These are phyloP conservation scores for Planococcus citri DNA, from an alignment of 1,140 invertebrate genomes.

Conservation along the genomic window DNA sequence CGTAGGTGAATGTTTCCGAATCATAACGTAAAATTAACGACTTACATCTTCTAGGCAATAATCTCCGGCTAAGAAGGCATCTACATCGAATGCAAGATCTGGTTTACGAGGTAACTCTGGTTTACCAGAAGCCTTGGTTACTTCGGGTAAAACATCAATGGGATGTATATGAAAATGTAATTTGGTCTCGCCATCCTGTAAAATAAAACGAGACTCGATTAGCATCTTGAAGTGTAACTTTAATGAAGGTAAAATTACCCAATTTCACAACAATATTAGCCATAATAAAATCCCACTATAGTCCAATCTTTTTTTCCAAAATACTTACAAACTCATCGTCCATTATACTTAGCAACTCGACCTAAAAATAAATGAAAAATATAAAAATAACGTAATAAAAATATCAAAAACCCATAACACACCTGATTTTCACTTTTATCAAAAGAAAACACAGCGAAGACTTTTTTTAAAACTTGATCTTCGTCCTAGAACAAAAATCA, in stretches of 20 bases:
- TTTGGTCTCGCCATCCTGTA: background rate
- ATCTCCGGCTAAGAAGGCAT: conserved; percentile 67
- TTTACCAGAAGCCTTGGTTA: background rate
- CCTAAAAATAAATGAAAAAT: background rate
- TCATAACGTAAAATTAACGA: background rate
- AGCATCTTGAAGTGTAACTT: no score
- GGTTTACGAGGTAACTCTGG: background rate
- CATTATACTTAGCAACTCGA: background rate
- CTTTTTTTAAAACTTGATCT: conserved; percentile 43
- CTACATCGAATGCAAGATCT: conserved; percentile 35
- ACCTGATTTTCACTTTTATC: conserved; percentile 49
- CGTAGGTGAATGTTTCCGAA: background rate
- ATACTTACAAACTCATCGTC: background rate
- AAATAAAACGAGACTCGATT: no score
- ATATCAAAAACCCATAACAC: conserved; percentile 32
- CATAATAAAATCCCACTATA: no score
- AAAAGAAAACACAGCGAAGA: conserved; percentile 51
- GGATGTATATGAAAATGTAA: background rate
- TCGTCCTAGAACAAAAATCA: conserved; percentile 43
- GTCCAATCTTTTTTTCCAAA: no score
- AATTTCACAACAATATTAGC: no score
- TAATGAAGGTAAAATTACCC: no score
- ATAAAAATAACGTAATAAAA: background rate
- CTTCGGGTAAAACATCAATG: background rate
- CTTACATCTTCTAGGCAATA: conserved; percentile 69